Conservation (phyloP, 2,888 invertebrate species). For the Xylocampa areola region DNA sequence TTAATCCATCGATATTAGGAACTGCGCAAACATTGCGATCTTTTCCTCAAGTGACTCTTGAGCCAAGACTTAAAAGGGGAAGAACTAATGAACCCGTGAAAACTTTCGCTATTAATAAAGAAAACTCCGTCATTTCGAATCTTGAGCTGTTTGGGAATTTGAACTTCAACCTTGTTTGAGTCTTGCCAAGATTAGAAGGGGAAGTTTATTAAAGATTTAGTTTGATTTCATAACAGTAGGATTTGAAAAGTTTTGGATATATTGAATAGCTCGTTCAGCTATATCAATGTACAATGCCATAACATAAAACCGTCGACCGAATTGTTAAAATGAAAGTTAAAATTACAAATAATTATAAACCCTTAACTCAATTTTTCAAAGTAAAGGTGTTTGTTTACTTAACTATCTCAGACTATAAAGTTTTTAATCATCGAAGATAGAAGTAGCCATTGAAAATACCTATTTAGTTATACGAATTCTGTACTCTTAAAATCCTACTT, state of each 20-base stretch:
- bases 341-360: too few species aligned
- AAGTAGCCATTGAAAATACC: too few species aligned
- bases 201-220: slow-evolving; percentile 35
- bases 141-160: slow-evolving; percentile 48
- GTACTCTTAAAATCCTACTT: too few species aligned
- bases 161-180: slow-evolving; percentile 42
- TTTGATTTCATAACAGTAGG: slow-evolving; percentile 10
- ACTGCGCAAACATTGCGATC: slow-evolving; percentile 76
- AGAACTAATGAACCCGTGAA: slow-evolving; percentile 79
- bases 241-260: background rate
- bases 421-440: too few species aligned
- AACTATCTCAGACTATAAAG: too few species aligned
- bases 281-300: too few species aligned
- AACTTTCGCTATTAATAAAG: slow-evolving; percentile 67
- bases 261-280: too few species aligned
- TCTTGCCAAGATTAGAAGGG: slow-evolving; percentile 5
- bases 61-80: slow-evolving; percentile 70
- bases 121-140: slow-evolving; percentile 58
- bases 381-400: too few species aligned
- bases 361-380: too few species aligned
- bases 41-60: slow-evolving; percentile 69
- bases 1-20: slow-evolving; percentile 86
- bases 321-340: too few species aligned
- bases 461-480: too few species aligned
- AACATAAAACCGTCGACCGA: too few species aligned